Conservation (phyloP, 2,797 vertebrate genomes). For the Meriones psammophilus region DNA sequence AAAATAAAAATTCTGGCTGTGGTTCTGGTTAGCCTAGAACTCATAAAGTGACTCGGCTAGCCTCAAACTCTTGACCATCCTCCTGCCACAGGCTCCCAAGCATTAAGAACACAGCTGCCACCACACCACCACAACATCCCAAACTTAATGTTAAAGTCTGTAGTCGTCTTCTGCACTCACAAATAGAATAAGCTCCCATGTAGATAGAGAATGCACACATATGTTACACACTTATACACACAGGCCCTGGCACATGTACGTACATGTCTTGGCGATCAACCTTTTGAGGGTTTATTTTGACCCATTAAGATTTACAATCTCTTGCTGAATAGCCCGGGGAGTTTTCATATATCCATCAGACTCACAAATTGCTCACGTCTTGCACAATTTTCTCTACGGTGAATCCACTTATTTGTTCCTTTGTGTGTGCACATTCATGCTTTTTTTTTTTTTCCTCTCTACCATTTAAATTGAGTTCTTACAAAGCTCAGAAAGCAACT, state of each 20-base stretch:
- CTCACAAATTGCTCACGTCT: not conserved
- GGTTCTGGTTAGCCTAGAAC: not conserved
- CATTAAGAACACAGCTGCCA: not conserved
- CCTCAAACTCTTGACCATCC: not conserved
- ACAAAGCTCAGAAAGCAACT: not conserved
- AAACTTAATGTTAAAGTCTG: not conserved
- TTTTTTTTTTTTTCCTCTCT: not conserved
- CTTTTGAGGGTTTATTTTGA: not conserved
- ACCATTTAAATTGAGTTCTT: not conserved
- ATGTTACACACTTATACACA: not conserved
- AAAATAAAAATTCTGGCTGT: not conserved
- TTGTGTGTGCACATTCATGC: not conserved
- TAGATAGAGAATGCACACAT: not conserved
- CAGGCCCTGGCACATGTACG: not conserved
- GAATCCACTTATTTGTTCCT: too few species aligned
- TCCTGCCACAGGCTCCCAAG: not conserved
- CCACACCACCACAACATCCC: not conserved
- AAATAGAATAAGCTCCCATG: not conserved
- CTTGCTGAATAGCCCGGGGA: not conserved
- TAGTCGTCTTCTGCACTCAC: not conserved
- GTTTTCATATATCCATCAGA: not conserved
- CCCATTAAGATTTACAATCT: not conserved
- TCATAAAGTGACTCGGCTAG: not conserved
- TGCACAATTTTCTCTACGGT: not conserved
- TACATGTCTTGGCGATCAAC: not conserved